Percentiles rank a stretch among this genome's conserved stretches.
Conservation (phyloP, 2,797 vertebrate genomes). For the Cyprinodon diabolis region DNA sequence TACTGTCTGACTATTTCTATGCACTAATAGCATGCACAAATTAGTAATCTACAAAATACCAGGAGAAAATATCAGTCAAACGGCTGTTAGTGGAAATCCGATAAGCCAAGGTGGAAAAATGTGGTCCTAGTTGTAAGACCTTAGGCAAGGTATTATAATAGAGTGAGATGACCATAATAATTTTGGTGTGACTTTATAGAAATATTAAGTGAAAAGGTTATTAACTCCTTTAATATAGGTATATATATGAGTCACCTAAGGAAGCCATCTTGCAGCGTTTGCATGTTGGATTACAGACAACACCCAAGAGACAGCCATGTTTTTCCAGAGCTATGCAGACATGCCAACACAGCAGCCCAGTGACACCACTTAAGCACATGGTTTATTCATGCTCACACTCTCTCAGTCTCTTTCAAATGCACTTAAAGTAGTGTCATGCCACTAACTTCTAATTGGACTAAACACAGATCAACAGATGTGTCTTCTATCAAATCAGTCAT, state of each 20-base stretch:
- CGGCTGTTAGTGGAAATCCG: too few relatives aligned
- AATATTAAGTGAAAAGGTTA: background rate
- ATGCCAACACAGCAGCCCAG: slow-evolving; percentile 70
- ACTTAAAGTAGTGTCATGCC: slow-evolving; percentile 43
- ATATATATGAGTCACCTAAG: slow-evolving; percentile 63
- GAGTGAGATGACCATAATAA: background rate
- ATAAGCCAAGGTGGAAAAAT: background rate
- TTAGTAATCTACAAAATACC: background rate
- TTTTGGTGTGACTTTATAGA: background rate
- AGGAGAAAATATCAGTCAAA: background rate
- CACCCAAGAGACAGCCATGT: slow-evolving; percentile 66
- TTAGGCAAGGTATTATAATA: background rate
- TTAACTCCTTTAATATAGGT: slow-evolving; percentile 29
- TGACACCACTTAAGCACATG: slow-evolving; percentile 75
- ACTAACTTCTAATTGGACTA: slow-evolving; percentile 50
- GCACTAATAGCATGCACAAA: background rate
- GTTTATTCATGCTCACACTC: slow-evolving; percentile 71
- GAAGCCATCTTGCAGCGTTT: slow-evolving; percentile 54
- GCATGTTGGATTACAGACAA: slow-evolving; percentile 67
- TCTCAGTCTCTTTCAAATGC: slow-evolving; percentile 42
- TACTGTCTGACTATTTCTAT: background rate
- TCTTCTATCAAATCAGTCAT: slow-evolving; percentile 17
- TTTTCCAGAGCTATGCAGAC: slow-evolving; percentile 63
- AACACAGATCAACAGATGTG: slow-evolving; percentile 44
- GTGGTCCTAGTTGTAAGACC: background rate